Base-by-base conservation (phyloP, 2,888 invertebrate genomes). In the Palloptera scutellata region DNA sequence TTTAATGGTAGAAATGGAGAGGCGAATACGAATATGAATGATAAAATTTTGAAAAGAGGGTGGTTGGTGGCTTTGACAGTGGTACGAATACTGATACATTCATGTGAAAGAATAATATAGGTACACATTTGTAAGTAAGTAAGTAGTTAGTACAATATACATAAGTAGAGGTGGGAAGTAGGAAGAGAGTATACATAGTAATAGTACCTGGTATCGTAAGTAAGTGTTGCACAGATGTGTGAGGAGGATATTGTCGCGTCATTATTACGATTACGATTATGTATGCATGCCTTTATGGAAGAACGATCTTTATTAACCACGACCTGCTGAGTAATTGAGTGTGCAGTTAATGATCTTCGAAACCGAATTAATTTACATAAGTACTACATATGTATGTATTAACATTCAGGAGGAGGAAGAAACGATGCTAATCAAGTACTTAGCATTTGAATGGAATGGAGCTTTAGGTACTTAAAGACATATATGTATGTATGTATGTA, bases 251-350 rank as follows among this genome's bases (percentile, higher is more conserved):
- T 64, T 61, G 64, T 17, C 48, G 68, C 70, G 71, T 74, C 66
- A 64, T 70, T 66, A 65, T 73, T 78, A 77, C 75, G 68, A 73
- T 72, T 76, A 72, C 80, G 79, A 75, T 68, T 71, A 55, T 45
- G 53, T 67, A 72, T 80, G 73, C 79, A 78, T 79, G 79, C 79
- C 81, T 75, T 78, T 74, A 72, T 72, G 70, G 74, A 30, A 30
- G 30, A 76, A 71, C 79, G 81, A 76, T 83, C 81, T 81, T 78
- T 83, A 81, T 80, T 79, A 72, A 77, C 75, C 78, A 81, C 79
- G 76, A 83, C 83, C 83, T 83, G 80, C 77, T 41, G 53, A 67
- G 67, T 48, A 67, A 43, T 62, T 48, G 42, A n/a, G 53, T 67
- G 62, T 67, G 67, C 67, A 58, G 61, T 61, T 61, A 61, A 61